Conservation (phyloP, 2,797 vertebrate species). For the Mormyrops attenuatus region DNA sequence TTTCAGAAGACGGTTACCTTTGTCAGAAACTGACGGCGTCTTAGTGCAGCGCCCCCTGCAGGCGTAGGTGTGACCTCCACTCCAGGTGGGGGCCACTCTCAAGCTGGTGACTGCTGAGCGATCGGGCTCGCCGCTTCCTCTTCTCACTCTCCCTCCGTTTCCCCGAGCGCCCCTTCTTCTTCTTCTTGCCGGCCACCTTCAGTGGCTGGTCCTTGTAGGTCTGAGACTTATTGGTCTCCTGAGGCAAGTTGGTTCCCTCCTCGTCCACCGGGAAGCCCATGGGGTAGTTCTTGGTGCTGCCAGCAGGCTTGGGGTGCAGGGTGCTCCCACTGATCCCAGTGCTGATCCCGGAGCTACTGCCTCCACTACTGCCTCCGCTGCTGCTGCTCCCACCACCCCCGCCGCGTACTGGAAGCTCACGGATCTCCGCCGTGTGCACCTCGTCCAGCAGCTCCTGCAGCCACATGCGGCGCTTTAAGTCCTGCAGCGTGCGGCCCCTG, state of each 20-base stretch:
- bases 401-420: slow-evolving; percentile 62
- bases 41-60: slow-evolving; percentile 52
- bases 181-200: slow-evolving; percentile 75
- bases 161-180: slow-evolving; percentile 77
- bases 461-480: slow-evolving; percentile 81
- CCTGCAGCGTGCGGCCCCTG: slow-evolving; percentile 86
- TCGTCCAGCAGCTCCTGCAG: slow-evolving; percentile 86
- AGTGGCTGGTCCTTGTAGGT: slow-evolving; percentile 75
- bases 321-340: slow-evolving; percentile 57
- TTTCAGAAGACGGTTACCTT: slow-evolving; percentile 48
- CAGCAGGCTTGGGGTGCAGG: slow-evolving; percentile 77
- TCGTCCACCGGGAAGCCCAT: slow-evolving; percentile 68
- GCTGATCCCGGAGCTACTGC: slow-evolving; percentile 36
- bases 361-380: slow-evolving; percentile 42
- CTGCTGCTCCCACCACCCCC: background rate
- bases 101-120: slow-evolving; percentile 38
- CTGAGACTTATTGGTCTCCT: slow-evolving; percentile 91
- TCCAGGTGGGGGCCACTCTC: slow-evolving; percentile 56
- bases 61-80: slow-evolving; percentile 52
- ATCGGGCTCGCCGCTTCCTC: slow-evolving; percentile 78
- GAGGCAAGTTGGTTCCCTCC: slow-evolving; percentile 80
- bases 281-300: slow-evolving; percentile 82
- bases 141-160: slow-evolving; percentile 88
- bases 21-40: slow-evolving; percentile 67
- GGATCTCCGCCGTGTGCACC: slow-evolving; percentile 87